Evolutionary conservation across 2,888 invertebrate genomes (phyloP).

Genomic region (Megaustenia siamemsis): DNA sequence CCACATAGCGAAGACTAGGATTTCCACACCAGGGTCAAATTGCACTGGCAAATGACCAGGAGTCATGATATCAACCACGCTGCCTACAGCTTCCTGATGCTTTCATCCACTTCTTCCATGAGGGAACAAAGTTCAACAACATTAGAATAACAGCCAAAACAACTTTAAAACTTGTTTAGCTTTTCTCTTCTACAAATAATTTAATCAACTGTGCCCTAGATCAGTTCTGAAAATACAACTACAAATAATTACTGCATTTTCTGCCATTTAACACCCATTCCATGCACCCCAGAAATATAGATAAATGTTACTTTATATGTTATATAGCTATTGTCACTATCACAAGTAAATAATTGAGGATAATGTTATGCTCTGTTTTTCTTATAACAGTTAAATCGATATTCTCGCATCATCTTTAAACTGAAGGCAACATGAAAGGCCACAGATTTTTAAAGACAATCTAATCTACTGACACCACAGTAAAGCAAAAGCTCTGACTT

Average conservation of each 20-base stretch:
- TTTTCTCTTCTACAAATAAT: not conserved
- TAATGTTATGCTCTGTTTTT: no score
- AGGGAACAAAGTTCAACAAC: conserved; percentile 53
- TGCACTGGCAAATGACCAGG: conserved; percentile 55
- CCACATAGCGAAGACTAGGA: conserved; percentile 51
- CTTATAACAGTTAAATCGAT: no score
- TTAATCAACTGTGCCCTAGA: conserved; percentile 6
- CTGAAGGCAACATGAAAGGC: no score
- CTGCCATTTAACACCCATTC: no score
- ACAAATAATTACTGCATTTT: not conserved
- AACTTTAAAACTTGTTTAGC: not conserved
- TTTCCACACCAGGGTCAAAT: conserved; percentile 53
- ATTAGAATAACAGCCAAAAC: conserved; percentile 49
- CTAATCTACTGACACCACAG: no score
- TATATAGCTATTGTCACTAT: no score
- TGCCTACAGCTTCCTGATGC: conserved; percentile 53
- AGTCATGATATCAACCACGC: conserved; percentile 54
- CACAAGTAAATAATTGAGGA: no score
- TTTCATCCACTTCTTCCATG: conserved; percentile 53
- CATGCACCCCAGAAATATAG: no score
- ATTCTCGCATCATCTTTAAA: no score
- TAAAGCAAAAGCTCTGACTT: no score
- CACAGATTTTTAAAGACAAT: no score
- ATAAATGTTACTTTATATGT: no score
- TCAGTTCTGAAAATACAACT: conserved; percentile 34